Conservation (phyloP, 2,888 invertebrate genomes). For the Epinotia brunnichana region DNA sequence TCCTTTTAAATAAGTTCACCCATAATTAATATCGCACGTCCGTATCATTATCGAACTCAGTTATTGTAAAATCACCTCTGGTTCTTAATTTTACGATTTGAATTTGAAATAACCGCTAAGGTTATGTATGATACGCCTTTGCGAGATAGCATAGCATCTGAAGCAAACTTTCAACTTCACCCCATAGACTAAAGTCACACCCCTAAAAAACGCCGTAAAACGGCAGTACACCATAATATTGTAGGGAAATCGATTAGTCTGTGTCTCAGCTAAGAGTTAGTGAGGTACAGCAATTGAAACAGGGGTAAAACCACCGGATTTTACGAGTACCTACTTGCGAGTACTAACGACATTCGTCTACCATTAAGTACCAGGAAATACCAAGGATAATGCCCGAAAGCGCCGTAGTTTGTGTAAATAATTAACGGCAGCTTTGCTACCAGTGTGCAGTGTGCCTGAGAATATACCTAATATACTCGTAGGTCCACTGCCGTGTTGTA, state of each 20-base stretch:
- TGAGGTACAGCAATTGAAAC: conserved; percentile 59
- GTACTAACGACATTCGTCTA: conserved; percentile 79
- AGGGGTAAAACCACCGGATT: conserved; percentile 65
- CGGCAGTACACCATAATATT: background rate
- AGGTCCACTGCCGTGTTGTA: background rate
- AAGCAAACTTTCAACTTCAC: conserved; percentile 41
- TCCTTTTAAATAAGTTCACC: conserved; percentile 48
- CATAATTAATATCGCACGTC: background rate
- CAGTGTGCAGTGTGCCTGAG: background rate
- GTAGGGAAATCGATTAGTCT: conserved; percentile 36
- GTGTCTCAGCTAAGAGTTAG: conserved; percentile 47
- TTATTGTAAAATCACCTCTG: background rate
- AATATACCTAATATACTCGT: too few species aligned
- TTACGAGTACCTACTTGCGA: conserved; percentile 76
- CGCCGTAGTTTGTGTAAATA: conserved; percentile 73
- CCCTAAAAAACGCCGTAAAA: background rate
- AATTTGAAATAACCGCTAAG: background rate
- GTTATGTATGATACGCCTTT: background rate
- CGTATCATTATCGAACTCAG: background rate
- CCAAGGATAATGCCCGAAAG: conserved; percentile 73
- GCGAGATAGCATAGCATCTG: background rate
- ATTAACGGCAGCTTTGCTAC: conserved; percentile 68
- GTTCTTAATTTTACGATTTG: background rate
- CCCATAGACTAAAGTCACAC: conserved; percentile 47
- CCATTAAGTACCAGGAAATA: conserved; percentile 77